Base-by-base conservation (phyloP, 2,113 vertebrate genomes). In the Mionectes macconnelli region DNA sequence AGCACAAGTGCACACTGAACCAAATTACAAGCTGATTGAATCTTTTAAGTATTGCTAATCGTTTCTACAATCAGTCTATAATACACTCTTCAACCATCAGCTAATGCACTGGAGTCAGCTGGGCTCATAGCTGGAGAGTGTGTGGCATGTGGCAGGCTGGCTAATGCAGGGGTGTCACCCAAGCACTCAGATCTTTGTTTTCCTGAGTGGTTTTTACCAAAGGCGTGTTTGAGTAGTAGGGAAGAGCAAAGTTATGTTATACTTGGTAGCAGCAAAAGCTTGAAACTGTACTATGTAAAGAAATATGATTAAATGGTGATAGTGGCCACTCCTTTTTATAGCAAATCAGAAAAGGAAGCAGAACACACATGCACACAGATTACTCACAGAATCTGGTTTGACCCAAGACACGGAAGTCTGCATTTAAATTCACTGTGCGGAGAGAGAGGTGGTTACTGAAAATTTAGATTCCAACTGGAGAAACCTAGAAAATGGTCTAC, bases 11-110 rank as follows among this genome's bases (percentile, higher is more conserved):
- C 55, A 84, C 31, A 24, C 50, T 89, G 85, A 96, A 82, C 20
- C 27, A 70, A 90, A 92, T 92, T 86, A 90, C 55, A 86, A 68
- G 68, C 55, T 86, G 85, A 86, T 78, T 55, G 67, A 80, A 40
- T 93, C 68, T 90, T 90, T 75, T 74, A 91, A 92, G 63, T 44
- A 31, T 81, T 86, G 47, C 56, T 90, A 80, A 91, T 95, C 4
- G 14, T 93, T 95, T 62, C 63, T 70, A 3, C 30, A 47, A 13
- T 80, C 55, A 42, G 75, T 91, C 63, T 93, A 17, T 94, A 80
- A 93, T 70, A 78, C 6, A 4, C 82, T 92, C 78, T 67, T 57
- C 78, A 63, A 2, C 59, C 42, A 60, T 83, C 82, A 78, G 78
- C 56, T 95, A 47, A 76, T 52, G 84, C 59, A 8, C 47, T 57